Evolutionary conservation across 2,113 vertebrate genomes (phyloP).

Genomic region (Cisticola juncidis): DNA sequence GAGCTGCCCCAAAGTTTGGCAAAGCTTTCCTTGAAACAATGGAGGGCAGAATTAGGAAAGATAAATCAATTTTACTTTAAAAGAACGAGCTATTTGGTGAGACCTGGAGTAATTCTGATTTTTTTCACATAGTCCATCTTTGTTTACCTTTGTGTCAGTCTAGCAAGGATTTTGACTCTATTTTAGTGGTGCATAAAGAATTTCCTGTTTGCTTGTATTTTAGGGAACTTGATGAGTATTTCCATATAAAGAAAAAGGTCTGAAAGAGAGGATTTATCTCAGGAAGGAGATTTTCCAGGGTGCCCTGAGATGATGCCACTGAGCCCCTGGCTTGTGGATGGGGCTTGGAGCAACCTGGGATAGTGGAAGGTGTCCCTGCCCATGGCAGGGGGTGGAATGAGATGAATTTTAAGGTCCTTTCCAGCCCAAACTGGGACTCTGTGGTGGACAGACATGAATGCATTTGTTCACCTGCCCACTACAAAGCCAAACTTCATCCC

Average conservation of each 20-base stretch:
- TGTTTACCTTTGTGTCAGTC: neutral
- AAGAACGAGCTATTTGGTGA: neutral
- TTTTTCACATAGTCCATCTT: neutral
- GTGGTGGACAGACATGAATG: neutral
- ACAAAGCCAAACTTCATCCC: neutral
- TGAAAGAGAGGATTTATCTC: neutral
- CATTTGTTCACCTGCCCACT: neutral
- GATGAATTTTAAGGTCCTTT: neutral
- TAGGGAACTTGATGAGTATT: neutral
- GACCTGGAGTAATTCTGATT: neutral
- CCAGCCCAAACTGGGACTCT: neutral
- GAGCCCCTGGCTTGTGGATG: rapidly evolving
- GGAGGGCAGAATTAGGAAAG: neutral
- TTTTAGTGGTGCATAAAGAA: neutral
- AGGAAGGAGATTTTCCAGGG: neutral
- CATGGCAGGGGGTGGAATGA: too few species aligned
- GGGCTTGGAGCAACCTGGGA: neutral
- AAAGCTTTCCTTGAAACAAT: neutral
- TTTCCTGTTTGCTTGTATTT: neutral
- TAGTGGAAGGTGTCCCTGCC: neutral
- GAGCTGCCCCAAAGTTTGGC: neutral
- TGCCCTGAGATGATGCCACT: neutral
- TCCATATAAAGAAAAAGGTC: neutral
- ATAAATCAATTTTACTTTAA: neutral
- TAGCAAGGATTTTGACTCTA: neutral